Conservation (phyloP, 2,113 vertebrate species). For the Mirza zaza region DNA sequence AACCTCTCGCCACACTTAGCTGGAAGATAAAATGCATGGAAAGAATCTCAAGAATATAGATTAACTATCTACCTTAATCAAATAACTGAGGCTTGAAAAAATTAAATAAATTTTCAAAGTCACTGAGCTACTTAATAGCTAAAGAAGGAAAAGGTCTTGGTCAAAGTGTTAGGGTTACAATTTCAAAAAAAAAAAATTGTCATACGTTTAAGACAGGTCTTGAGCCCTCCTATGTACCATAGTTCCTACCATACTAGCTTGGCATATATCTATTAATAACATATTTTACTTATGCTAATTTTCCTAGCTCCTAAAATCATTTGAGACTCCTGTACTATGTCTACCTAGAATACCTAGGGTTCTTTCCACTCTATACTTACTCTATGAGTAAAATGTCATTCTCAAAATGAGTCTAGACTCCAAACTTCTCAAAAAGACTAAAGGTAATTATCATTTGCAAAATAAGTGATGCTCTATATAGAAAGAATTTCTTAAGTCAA, state of each 20-base stretch:
- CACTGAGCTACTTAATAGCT: neutral
- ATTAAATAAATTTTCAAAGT: neutral
- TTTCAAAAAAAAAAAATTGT: neutral
- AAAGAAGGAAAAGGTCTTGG: neutral
- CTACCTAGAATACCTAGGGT: neutral
- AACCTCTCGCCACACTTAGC: neutral
- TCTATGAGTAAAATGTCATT: neutral
- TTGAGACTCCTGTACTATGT: neutral
- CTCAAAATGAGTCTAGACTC: neutral
- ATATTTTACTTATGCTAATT: neutral
- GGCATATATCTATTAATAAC: neutral
- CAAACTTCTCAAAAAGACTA: neutral
- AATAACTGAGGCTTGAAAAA: neutral
- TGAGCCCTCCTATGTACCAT: neutral
- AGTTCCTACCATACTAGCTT: neutral
- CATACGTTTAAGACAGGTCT: neutral
- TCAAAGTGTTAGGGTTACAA: neutral
- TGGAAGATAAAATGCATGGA: neutral
- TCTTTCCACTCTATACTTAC: neutral
- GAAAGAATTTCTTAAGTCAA: neutral
- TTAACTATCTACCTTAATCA: conserved; percentile 5
- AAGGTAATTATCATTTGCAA: neutral
- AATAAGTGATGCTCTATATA: neutral
- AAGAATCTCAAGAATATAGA: neutral
- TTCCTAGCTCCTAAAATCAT: neutral